A percentile compares a stretch with the other conserved stretches of the same genome.
Conservation (phyloP, 2,888 invertebrate species). For the Drosophila histrio region DNA sequence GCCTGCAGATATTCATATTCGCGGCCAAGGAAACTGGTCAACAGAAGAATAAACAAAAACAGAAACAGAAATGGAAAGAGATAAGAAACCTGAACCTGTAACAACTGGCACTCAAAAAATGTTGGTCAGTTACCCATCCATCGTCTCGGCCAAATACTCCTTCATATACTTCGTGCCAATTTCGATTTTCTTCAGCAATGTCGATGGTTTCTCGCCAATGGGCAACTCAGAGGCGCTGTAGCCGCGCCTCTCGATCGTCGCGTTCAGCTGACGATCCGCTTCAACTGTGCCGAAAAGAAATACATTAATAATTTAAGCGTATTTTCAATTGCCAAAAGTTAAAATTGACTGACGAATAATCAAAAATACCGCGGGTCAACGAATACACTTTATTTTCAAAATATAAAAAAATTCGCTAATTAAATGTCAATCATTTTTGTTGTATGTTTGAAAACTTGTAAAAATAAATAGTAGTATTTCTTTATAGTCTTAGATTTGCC, state of each 20-base stretch:
- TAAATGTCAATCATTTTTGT: neutral
- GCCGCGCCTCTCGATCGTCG: constrained; percentile 80
- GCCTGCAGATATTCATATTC: constrained; percentile 77
- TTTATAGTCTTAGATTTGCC: too few species aligned
- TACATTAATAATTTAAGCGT: neutral
- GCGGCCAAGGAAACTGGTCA: constrained; percentile 81
- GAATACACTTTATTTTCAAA: too few species aligned
- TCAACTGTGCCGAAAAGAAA: constrained; percentile 73
- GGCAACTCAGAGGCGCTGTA: constrained; percentile 80
- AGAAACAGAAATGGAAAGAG: constrained; percentile 11
- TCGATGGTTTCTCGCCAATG: constrained; percentile 83
- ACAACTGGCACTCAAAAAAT: constrained; percentile 5
- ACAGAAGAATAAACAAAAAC: neutral
- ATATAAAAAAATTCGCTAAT: neutral
- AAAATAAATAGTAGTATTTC: too few species aligned
- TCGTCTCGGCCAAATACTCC: constrained; percentile 81
- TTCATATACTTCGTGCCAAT: constrained; percentile 82
- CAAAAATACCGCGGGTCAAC: too few species aligned
- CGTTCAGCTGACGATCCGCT: constrained; percentile 82
- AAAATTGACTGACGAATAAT: neutral
- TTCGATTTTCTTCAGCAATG: constrained; percentile 83
- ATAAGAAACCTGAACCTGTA: constrained; percentile 34
- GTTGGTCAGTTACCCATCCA: constrained; percentile 82
- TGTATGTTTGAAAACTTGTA: too few species aligned
- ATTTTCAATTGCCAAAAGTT: neutral